Conservation (phyloP, 2,797 vertebrate genomes). For the Rhincodon typus region DNA sequence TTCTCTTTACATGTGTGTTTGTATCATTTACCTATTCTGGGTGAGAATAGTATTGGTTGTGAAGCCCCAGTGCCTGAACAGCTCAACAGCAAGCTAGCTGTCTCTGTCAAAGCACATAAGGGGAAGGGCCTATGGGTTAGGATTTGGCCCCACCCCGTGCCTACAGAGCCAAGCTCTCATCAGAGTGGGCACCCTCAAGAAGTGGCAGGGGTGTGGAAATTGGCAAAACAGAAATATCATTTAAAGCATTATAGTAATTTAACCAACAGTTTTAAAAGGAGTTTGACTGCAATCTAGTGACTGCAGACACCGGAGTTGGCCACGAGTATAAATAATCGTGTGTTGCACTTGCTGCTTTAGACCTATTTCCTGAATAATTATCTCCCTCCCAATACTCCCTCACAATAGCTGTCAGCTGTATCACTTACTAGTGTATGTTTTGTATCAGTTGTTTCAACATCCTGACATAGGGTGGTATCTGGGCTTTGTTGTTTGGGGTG, state of each 20-base stretch:
- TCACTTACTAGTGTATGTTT: background rate
- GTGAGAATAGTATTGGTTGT: background rate
- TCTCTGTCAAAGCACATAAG: background rate
- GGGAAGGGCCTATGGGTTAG: background rate
- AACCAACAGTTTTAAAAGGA: slow-evolving; percentile 7
- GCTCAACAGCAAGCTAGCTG: background rate
- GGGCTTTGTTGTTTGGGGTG: background rate
- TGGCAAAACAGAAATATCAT: background rate
- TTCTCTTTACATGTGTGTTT: background rate
- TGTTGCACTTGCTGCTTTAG: background rate
- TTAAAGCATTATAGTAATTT: slow-evolving; percentile 12
- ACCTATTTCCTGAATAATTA: background rate
- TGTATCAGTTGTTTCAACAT: background rate
- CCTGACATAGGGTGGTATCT: background rate
- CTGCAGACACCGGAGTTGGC: background rate
- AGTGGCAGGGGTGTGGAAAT: background rate
- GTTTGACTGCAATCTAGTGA: background rate
- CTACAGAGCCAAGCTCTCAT: background rate
- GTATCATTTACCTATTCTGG: background rate
- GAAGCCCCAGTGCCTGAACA: background rate
- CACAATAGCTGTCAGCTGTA: background rate
- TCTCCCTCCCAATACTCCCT: background rate
- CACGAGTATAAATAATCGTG: background rate
- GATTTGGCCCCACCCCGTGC: background rate
- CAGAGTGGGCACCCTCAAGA: background rate